Conservation (phyloP, 2,113 vertebrate species). For the Rhineura floridana region DNA sequence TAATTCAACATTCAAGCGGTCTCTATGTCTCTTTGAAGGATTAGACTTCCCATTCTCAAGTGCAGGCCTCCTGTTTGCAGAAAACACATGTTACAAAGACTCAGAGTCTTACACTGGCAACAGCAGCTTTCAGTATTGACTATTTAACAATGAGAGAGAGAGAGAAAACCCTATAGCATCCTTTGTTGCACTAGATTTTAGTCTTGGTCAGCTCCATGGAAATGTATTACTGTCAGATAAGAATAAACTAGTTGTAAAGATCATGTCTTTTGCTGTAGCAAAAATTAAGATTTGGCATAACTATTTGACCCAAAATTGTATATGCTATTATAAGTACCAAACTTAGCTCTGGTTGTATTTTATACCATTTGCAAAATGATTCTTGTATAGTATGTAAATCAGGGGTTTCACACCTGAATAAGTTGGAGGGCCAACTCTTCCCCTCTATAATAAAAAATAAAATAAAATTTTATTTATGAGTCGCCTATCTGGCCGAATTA, state of each 20-base stretch:
- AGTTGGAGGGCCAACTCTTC: background rate
- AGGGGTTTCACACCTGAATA: too few relatives aligned
- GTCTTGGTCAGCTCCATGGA: background rate
- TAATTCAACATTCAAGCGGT: slow-evolving; percentile 93
- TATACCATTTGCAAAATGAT: background rate
- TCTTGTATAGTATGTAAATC: background rate
- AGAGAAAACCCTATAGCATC: background rate
- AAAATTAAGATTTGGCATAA: background rate
- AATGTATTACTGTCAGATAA: background rate
- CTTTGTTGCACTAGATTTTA: background rate
- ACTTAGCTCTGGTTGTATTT: background rate
- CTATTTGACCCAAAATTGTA: background rate
- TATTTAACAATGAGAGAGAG: background rate
- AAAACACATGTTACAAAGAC: slow-evolving; percentile 43
- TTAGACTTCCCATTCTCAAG: slow-evolving; percentile 88
- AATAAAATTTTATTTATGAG: too few relatives aligned
- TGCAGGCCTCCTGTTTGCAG: slow-evolving; percentile 83
- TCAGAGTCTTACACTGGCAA: background rate
- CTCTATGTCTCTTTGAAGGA: slow-evolving; percentile 94
- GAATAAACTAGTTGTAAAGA: background rate
- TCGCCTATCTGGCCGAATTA: too few relatives aligned
- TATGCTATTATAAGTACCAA: background rate
- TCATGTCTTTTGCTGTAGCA: background rate
- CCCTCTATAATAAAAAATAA: background rate
- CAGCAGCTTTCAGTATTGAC: background rate